Conservation (phyloP, 2,113 vertebrate species). For the Petaurus breviceps region DNA sequence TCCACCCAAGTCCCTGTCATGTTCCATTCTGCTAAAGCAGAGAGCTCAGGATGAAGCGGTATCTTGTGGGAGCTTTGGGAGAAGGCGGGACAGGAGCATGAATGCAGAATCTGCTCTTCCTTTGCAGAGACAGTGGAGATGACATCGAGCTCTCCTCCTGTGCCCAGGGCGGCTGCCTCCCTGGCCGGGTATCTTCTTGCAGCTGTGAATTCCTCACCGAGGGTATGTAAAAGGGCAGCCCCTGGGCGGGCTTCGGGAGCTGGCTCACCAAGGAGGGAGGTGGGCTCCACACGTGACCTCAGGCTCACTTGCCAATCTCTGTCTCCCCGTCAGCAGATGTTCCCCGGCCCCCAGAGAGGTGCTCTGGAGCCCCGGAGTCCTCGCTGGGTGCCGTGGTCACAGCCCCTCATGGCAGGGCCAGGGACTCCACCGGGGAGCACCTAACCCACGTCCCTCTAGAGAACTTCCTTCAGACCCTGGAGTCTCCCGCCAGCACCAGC, state of each 20-base stretch:
- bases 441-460: constrained; percentile 92
- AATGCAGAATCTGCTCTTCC: constrained; percentile 48
- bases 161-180: constrained; percentile 87
- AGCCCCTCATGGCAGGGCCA: constrained; percentile 83
- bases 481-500: constrained; percentile 81
- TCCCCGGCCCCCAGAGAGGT: constrained; percentile 80
- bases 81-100: background rate
- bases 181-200: constrained; percentile 90
- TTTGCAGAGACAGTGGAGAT: constrained; percentile 93
- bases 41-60: background rate
- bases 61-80: accelerated
- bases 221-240: constrained; percentile 81
- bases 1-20: no score
- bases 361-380: constrained; percentile 45
- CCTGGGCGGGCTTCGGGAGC: no score
- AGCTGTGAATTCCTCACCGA: constrained; percentile 96
- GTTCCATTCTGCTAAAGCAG: background rate
- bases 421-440: constrained; percentile 90
- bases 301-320: background rate
- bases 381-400: constrained; percentile 60
- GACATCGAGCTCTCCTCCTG: constrained; percentile 94
- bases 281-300: background rate
- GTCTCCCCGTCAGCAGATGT: constrained; percentile 68
- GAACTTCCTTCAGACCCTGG: constrained; percentile 92
- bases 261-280: background rate